A percentile compares a stretch with the other conserved stretches of the same genome.
phyloP scores from a whole-genome alignment of 2,888 invertebrate species.

The Andrena haemorrhoa region DNA sequence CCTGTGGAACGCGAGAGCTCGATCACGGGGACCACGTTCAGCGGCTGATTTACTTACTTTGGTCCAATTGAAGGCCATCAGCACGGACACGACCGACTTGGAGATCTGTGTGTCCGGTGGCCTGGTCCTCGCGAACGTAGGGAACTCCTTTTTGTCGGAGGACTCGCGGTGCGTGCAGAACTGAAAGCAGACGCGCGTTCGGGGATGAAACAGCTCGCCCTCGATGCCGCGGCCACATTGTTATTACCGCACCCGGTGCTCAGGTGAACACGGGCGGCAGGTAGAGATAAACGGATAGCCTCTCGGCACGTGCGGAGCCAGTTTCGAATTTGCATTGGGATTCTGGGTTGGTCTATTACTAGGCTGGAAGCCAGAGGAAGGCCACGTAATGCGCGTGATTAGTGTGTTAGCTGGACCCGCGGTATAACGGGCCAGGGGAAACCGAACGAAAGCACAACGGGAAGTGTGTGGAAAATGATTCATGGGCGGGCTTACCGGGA shows the following conservation, averaged over 20 bases:
- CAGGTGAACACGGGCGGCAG: constrained; percentile 1
- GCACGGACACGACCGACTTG: constrained; percentile 94
- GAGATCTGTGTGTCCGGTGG: constrained; percentile 98
- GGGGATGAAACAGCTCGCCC: background rate
- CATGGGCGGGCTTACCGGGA: background rate
- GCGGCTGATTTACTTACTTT: constrained; percentile 87
- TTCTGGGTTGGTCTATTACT: constrained; percentile 61
- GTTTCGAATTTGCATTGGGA: constrained; percentile 62
- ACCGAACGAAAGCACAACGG: constrained; percentile 23
- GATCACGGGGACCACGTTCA: background rate
- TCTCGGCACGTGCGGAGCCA: constrained; percentile 26
- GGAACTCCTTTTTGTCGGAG: constrained; percentile 94
- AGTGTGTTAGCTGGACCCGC: constrained; percentile 31
- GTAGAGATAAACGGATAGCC: constrained; percentile 36
- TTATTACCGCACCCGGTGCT: constrained; percentile 30
- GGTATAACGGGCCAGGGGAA: constrained; percentile 33
- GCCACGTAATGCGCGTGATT: constrained; percentile 44
- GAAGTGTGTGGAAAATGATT: constrained; percentile 4
- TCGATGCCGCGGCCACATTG: background rate
- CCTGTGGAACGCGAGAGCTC: constrained; percentile 85
- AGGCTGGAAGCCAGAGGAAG: constrained; percentile 23
- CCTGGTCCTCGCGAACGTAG: constrained; percentile 96
- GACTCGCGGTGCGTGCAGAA: constrained; percentile 96
- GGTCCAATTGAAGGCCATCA: constrained; percentile 95
- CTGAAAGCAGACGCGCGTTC: constrained; percentile 86